Base-by-base conservation (phyloP, 2,888 invertebrate genomes). In the Drosophila mulleri region DNA sequence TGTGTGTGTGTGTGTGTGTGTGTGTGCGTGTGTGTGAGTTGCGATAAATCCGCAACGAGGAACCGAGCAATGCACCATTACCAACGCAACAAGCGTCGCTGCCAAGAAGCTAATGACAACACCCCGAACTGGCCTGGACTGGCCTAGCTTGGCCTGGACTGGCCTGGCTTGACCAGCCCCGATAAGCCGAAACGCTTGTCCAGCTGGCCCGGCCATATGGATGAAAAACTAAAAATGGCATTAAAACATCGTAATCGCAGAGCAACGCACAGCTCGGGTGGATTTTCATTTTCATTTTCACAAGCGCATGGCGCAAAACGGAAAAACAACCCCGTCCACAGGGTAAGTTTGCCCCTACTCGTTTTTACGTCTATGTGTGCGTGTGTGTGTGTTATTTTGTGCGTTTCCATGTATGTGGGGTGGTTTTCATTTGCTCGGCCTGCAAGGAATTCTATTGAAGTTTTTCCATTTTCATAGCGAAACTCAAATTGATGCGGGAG, bases 311-410 rank as follows among this genome's bases (percentile, higher is more conserved):
- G 67, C 70, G 58, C 54, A 72, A 68, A 65, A 35, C 67, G 75
- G 79, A 83, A 90, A 90, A 87, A 80, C 85, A 87, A 78, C 85
- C 89, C 88, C 86, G 72, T 67, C 84, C 85, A 87, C 61, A 68
- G 73, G 71, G 74, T 80, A 74, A 80, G 47, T 82, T 67, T 67
- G 37, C 39, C 45, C 37, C 35, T 53, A 32, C 32, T 11, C 32
- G 32, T 3, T 11, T 29, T 8, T 32, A 11, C 14, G 16, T 7
- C 9, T 52, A 23, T 11, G 3, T 20, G 52, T 57, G 41, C 60
- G 32, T 67, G 20, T 44, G 53, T 58, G 35, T 48, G 61, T 62
- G n/a, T n/a, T n/a, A n/a, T n/a, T n/a, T n/a, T n/a, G n/a, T n/a
- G n/a, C n/a, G n/a, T n/a, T n/a, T 53, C 20, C 20, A 58, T 18